Evolutionary conservation across 2,888 invertebrate species (phyloP), one percentile per base, ranked within the genome.

Genomic region (Marasmarcha lunaedactyla): DNA sequence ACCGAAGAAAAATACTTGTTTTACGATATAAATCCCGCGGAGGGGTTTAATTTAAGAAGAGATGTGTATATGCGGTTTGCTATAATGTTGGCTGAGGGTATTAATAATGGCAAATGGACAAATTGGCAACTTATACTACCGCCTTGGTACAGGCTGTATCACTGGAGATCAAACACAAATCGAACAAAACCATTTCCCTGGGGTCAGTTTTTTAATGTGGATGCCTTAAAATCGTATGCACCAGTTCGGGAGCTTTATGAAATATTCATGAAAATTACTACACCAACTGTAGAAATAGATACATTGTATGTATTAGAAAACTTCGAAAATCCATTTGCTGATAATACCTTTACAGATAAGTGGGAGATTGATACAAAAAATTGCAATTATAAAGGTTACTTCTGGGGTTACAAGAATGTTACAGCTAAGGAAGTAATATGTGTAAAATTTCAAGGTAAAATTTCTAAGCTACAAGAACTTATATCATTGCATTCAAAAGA

Each of bases 51-150:
- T 81, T 85, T 99, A 45, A 86, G 97, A 11, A 86, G 98, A 26
- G 98, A 99, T 83, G 98, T 99, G 1, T 98, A 95, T 59, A 90
- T 98, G 85, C 87, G 98, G 51, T 86, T 97, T 55, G 96, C 97
- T 1, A 90, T 93, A 36, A 89, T 97, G 60, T 84, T 94, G 0
- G 85, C 90, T 20, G 86, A 89, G 43, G 79, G 95, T 39, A 84
- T 87, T 42, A 83, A 84, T 41, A 63, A 72, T 9, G 70, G 71
- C 0, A 63, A 66, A 42, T 73, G 77, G 35, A 65, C 65, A 13
- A 76, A 86, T 41, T 87, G 89, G 68, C 79, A 81, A 30, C 58
- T 94, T 52, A 95, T 98, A 36, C 78, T 99, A 46, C 98, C 98
- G 10, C 97, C 98, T 0, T 99, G 97, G 95, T 88, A 91, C 40